These are phyloP conservation scores for Benthosema pterotum DNA, from an alignment of 2,797 vertebrate genomes.

Conservation along the genomic window DNA sequence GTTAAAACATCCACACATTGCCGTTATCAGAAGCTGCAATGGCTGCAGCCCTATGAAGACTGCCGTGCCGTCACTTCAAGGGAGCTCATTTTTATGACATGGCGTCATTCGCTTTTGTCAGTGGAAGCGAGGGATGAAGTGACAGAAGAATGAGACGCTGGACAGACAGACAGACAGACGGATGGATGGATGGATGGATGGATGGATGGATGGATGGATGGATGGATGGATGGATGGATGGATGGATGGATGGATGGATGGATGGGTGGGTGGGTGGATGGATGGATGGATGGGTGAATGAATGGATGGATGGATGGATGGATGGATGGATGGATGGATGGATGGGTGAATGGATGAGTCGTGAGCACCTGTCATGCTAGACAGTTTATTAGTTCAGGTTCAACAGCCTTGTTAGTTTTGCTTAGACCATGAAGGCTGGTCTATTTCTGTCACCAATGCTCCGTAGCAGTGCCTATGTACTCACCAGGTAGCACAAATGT, in stretches of 20 bases:
- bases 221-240: slow-evolving; percentile 27
- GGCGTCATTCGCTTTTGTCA: slow-evolving; percentile 29
- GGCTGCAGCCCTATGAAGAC: slow-evolving; percentile 9
- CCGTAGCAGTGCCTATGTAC: not conserved
- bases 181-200: slow-evolving; percentile 12
- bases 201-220: slow-evolving; percentile 23
- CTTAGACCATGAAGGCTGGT: slow-evolving; percentile 9
- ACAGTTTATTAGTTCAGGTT: slow-evolving; percentile 55
- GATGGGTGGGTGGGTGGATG: not conserved
- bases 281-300: not conserved
- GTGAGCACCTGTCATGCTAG: slow-evolving; percentile 20
- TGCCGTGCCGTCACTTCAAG: slow-evolving; percentile 2
- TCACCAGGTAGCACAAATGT: no score
- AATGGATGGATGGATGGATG: not conserved
- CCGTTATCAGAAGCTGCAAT: not conserved
- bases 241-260: slow-evolving; percentile 8
- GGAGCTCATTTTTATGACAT: slow-evolving; percentile 30
- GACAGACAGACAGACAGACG: no score
- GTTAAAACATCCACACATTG: no score
- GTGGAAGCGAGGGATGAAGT: not conserved
- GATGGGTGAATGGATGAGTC: slow-evolving; percentile 29
- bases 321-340: slow-evolving; percentile 5
- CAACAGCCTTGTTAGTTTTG: slow-evolving; percentile 46
- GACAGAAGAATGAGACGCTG: slow-evolving; percentile 3
- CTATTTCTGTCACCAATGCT: slow-evolving; percentile 21